phyloP scores from a whole-genome alignment of 2,888 invertebrate species.

The Nomada flava region DNA sequence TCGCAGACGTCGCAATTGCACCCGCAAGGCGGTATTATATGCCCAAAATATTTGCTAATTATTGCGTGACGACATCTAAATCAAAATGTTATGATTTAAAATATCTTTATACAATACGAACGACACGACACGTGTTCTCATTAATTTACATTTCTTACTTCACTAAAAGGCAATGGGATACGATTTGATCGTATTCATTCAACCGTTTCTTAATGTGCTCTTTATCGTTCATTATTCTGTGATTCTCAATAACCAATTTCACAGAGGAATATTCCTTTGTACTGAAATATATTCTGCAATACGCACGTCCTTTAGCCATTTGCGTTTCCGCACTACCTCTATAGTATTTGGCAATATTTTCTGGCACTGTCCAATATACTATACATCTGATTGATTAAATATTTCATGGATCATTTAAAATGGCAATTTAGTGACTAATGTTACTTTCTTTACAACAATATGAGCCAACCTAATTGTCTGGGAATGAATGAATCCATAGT shows the following conservation, averaged over 20 bases:
- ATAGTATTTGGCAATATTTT: constrained; percentile 39
- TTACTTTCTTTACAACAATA: not conserved
- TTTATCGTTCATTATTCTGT: not conserved
- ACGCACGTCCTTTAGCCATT: not conserved
- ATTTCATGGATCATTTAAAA: not conserved
- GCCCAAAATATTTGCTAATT: constrained; percentile 37
- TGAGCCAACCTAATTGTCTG: constrained; percentile 30
- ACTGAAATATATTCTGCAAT: constrained; percentile 52
- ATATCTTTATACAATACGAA: not conserved
- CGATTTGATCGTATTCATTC: constrained; percentile 34
- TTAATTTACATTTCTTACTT: constrained; percentile 37
- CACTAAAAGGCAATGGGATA: constrained; percentile 27
- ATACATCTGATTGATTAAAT: constrained; percentile 32
- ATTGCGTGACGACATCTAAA: constrained; percentile 43
- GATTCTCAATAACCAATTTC: constrained; percentile 8
- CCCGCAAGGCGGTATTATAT: constrained; percentile 6
- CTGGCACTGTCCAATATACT: constrained; percentile 42
- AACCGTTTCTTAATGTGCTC: constrained; percentile 5
- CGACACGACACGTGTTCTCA: not conserved
- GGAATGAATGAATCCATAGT: constrained; percentile 43
- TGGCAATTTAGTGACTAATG: not conserved
- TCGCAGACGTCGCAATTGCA: constrained; percentile 36
- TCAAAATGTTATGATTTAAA: not conserved
- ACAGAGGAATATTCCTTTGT: constrained; percentile 19
- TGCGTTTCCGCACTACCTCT: constrained; percentile 7